These are phyloP conservation scores for Syngnathus scovelli DNA, from an alignment of 2,113 vertebrate species.

Conservation along the genomic window DNA sequence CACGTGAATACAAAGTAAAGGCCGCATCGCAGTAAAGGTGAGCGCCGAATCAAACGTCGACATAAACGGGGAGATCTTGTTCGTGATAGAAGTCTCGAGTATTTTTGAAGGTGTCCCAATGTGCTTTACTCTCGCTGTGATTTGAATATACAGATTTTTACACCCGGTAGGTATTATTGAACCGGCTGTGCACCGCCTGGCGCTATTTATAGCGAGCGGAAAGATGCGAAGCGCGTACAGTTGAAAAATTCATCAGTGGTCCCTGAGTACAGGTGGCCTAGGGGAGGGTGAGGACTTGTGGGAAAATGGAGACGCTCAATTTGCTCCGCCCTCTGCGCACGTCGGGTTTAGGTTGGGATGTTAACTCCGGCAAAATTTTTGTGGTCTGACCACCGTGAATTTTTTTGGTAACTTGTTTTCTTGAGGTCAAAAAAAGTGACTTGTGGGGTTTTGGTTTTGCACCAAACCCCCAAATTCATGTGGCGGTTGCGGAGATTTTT, in stretches of 20 bases:
- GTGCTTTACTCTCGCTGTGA: background rate
- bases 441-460: too few relatives aligned
- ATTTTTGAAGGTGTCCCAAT: background rate
- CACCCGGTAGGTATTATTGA: background rate
- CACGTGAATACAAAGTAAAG: slow-evolving; percentile 45
- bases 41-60: slow-evolving; percentile 22
- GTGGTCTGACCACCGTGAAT: too few relatives aligned
- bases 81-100: background rate
- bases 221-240: slow-evolving; percentile 1
- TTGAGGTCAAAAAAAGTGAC: too few relatives aligned
- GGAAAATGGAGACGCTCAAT: background rate
- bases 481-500: too few relatives aligned
- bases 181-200: background rate
- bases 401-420: too few relatives aligned
- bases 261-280: slow-evolving; percentile 17
- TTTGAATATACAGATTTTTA: background rate
- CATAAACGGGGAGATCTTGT: background rate
- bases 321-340: background rate
- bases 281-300: background rate
- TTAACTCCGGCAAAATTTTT: too few relatives aligned
- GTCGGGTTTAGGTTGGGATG: background rate
- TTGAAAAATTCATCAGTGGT: slow-evolving; percentile 30
- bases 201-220: slow-evolving; percentile 21
- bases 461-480: too few relatives aligned
- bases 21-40: slow-evolving; percentile 24